Conservation (phyloP, 2,888 invertebrate species). For the Quadriops clusia region DNA sequence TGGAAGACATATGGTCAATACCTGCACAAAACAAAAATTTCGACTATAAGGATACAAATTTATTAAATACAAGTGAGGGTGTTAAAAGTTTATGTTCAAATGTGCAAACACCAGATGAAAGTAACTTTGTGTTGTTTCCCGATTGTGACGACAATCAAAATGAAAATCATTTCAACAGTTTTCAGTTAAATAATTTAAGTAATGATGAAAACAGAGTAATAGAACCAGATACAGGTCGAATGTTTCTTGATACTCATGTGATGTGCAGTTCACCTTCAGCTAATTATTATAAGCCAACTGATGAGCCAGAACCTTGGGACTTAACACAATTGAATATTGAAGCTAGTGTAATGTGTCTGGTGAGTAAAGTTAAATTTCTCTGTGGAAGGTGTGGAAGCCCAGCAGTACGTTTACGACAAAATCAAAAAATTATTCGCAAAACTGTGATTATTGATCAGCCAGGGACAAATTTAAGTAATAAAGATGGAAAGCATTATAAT, state of each 20-base stretch:
- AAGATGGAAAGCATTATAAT: constrained; percentile 22
- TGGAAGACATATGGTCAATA: constrained; percentile 51
- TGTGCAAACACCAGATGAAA: constrained; percentile 34
- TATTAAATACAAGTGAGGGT: constrained; percentile 33
- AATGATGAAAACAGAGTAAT: constrained; percentile 21
- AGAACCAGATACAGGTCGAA: constrained; percentile 28
- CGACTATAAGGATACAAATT: constrained; percentile 20
- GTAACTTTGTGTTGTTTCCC: constrained; percentile 46
- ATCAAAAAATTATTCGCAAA: constrained; percentile 19
- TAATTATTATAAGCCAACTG: constrained; percentile 67
- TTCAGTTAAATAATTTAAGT: constrained; percentile 15
- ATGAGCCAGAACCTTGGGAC: constrained; percentile 78
- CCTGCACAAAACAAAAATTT: constrained; percentile 16
- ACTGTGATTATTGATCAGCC: constrained; percentile 24
- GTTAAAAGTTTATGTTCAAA: constrained; percentile 28
- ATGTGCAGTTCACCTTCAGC: constrained; percentile 52
- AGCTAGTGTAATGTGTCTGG: constrained; percentile 76
- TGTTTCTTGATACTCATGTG: constrained; percentile 42
- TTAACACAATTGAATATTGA: constrained; percentile 76
- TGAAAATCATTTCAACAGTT: constrained; percentile 7
- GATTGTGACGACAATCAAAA: constrained; percentile 38
- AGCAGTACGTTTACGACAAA: constrained; percentile 52
- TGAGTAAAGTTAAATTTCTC: constrained; percentile 70
- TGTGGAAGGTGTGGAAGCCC: constrained; percentile 64
- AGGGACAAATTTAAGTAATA: constrained; percentile 18